A percentile compares a stretch with the other conserved stretches of the same genome.
These are phyloP conservation scores for Drosophila insularis DNA, from an alignment of 1,140 invertebrate genomes.

Conservation along the genomic window DNA sequence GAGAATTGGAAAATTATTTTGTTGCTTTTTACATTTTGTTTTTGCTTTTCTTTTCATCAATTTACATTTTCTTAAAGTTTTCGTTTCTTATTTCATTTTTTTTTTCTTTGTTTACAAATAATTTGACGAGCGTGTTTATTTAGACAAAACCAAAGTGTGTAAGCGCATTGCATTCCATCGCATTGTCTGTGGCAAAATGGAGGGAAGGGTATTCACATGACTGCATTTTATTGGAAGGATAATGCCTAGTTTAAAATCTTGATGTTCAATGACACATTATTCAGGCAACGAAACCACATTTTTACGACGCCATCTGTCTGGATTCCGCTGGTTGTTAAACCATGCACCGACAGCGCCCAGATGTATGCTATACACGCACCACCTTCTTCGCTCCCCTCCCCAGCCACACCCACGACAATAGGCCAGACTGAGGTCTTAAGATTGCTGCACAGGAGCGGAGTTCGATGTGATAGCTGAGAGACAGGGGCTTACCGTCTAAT, in stretches of 20 bases:
- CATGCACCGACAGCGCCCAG: conserved; percentile 29
- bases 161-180: conserved; percentile 46
- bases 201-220: background rate
- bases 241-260: conserved; percentile 62
- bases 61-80: conserved; percentile 35
- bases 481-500: too few relatives aligned
- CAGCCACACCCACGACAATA: conserved; percentile 25
- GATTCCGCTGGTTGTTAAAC: conserved; percentile 27
- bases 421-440: conserved; percentile 21
- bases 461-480: background rate
- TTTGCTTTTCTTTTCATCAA: conserved; percentile 36
- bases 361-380: conserved; percentile 61
- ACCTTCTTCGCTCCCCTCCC: background rate
- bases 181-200: background rate
- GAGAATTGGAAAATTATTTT: conserved; percentile 64
- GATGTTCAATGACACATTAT: conserved; percentile 73
- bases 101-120: conserved; percentile 56
- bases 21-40: conserved; percentile 40
- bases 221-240: conserved; percentile 47
- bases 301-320: conserved; percentile 54
- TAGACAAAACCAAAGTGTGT: conserved; percentile 63
- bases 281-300: conserved; percentile 14
- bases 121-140: conserved; percentile 70
- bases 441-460: background rate
- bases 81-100: conserved; percentile 34